Conservation (phyloP, 1,140 invertebrate species). For the Metopolophium dirhodum region DNA sequence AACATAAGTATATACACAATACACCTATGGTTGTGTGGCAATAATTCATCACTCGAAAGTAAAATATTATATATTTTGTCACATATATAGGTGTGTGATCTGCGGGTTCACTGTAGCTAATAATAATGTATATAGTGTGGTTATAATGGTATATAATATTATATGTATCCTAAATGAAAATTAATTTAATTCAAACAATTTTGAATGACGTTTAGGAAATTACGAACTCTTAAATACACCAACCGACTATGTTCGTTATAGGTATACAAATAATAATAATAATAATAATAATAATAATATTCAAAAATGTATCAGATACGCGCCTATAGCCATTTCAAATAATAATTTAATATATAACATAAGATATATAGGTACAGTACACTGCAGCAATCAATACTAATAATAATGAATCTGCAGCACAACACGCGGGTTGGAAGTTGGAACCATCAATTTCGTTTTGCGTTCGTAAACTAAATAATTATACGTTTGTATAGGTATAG, state of each 20-base stretch:
- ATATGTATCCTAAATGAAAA: background rate
- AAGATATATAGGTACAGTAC: background rate
- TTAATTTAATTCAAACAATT: background rate
- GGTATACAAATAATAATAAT: too few species aligned
- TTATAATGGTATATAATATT: background rate
- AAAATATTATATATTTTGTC: too few species aligned
- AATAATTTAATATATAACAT: background rate
- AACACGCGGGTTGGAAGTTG: background rate
- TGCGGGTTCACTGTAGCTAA: background rate
- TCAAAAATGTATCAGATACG: background rate
- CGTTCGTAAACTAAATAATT: background rate
- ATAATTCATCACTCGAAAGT: background rate
- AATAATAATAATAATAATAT: background rate
- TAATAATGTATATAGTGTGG: background rate
- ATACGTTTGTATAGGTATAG: background rate
- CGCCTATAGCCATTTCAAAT: background rate
- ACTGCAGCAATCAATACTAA: background rate
- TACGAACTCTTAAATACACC: background rate
- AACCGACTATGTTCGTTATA: background rate
- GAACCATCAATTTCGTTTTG: background rate
- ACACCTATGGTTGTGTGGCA: background rate
- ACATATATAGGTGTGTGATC: too few species aligned
- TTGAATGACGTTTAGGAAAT: background rate
- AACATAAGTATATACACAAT: too few species aligned
- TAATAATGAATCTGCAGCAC: background rate